Percentiles rank a stretch among this genome's conserved stretches.
Conservation (phyloP, 2,113 vertebrate species). For the Pimephales promelas region DNA sequence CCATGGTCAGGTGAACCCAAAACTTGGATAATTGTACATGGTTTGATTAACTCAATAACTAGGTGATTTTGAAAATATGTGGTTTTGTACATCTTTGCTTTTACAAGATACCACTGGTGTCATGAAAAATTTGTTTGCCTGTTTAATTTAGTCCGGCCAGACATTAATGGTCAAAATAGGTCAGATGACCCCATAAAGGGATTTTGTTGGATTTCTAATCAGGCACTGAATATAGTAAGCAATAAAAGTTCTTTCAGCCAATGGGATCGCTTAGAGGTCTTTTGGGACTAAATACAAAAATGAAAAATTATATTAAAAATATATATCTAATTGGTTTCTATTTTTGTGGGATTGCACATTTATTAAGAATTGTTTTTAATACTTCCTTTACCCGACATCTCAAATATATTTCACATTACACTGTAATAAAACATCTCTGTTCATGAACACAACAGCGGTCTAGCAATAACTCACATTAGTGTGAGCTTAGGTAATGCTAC, state of each 20-base stretch:
- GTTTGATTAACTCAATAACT: not conserved
- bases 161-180: not conserved
- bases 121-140: not conserved
- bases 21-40: not conserved
- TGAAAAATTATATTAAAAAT: no score
- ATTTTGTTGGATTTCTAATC: not conserved
- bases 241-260: not conserved
- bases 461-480: conserved; percentile 11
- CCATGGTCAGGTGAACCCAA: not conserved
- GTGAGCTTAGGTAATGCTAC: conserved; percentile 13
- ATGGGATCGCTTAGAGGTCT: not conserved
- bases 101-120: not conserved
- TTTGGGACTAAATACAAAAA: no score
- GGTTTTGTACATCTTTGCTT: not conserved
- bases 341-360: not conserved
- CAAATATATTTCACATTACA: not conserved
- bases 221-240: not conserved
- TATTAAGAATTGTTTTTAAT: not conserved
- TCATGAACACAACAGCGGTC: not conserved
- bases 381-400: not conserved
- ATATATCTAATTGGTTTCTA: not conserved
- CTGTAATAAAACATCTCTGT: not conserved
- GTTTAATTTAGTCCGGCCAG: not conserved
- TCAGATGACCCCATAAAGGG: not conserved
- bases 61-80: not conserved